These are phyloP conservation scores for Epinephelus lanceolatus DNA, from an alignment of 2,113 vertebrate species.

Conservation along the genomic window DNA sequence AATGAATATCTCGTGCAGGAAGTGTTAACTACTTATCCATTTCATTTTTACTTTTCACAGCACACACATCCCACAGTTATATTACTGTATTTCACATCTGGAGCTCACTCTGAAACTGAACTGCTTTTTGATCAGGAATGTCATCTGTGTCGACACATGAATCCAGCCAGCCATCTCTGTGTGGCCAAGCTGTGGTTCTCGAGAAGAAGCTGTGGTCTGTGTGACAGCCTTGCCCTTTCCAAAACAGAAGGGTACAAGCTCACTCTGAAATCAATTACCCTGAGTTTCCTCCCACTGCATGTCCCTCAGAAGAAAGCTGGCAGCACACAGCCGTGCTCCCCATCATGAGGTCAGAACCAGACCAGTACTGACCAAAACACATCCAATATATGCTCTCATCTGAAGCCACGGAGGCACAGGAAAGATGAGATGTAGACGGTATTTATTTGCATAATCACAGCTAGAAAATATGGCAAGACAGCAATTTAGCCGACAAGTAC, in stretches of 20 bases:
- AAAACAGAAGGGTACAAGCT: conserved; percentile 37
- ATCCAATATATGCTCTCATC: conserved; percentile 5
- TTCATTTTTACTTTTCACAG: conserved; percentile 33
- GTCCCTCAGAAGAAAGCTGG: conserved; percentile 26
- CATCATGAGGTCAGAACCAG: conserved; percentile 51
- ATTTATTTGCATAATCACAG: conserved; percentile 19
- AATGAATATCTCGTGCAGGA: conserved; percentile 28
- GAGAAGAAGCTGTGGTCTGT: conserved; percentile 15
- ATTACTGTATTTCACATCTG: not conserved
- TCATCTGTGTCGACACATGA: conserved; percentile 20
- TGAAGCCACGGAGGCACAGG: not conserved
- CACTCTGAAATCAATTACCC: conserved; percentile 58
- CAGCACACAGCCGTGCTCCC: conserved; percentile 19
- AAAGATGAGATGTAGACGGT: not conserved
- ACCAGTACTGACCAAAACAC: conserved; percentile 16
- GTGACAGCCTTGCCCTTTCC: conserved; percentile 44
- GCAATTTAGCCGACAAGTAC: not conserved
- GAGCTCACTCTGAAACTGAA: not conserved
- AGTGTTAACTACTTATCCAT: conserved; percentile 39
- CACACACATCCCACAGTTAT: not conserved
- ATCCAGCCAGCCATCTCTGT: conserved; percentile 25
- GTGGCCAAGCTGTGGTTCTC: conserved; percentile 8
- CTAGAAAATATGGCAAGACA: not conserved
- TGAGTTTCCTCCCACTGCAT: conserved; percentile 40
- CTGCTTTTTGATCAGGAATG: conserved; percentile 7